Percentiles rank a stretch among this genome's conserved stretches.
Evolutionary conservation across 2,888 invertebrate genomes (phyloP).

Genomic region (Lasioglossum lativentre): DNA sequence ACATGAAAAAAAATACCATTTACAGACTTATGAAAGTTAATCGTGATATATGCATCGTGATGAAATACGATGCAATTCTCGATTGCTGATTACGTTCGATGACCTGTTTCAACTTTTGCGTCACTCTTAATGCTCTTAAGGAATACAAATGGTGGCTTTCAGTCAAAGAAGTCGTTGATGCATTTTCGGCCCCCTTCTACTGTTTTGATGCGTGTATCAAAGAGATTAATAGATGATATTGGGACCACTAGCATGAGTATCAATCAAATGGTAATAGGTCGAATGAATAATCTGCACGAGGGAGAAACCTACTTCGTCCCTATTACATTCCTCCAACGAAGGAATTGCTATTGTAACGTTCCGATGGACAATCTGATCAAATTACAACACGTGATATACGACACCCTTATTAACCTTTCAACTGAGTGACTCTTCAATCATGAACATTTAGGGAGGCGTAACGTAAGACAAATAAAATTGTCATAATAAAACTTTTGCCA

Average conservation of each 20-base stretch:
- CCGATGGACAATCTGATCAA: neutral
- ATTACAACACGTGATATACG: neutral
- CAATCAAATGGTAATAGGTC: neutral
- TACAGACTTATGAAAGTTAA: too few species aligned
- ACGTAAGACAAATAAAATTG: too few species aligned
- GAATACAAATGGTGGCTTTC: neutral
- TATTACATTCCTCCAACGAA: neutral
- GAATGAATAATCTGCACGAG: neutral
- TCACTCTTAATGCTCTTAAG: neutral
- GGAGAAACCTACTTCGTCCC: neutral
- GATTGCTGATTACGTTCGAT: neutral
- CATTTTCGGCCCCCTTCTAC: neutral
- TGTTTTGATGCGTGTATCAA: neutral
- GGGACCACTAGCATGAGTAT: neutral
- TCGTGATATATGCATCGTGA: too few species aligned
- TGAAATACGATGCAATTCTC: neutral
- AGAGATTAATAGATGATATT: neutral
- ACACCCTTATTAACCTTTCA: neutral
- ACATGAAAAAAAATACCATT: too few species aligned
- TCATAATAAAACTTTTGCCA: neutral
- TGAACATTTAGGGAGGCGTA: neutral
- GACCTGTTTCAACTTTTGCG: neutral
- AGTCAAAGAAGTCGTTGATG: neutral
- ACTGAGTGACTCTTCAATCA: neutral
- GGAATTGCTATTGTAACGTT: slow-evolving; percentile 1